Base-by-base conservation (phyloP, 2,113 vertebrate species). In the Leptobrachium leishanense region DNA sequence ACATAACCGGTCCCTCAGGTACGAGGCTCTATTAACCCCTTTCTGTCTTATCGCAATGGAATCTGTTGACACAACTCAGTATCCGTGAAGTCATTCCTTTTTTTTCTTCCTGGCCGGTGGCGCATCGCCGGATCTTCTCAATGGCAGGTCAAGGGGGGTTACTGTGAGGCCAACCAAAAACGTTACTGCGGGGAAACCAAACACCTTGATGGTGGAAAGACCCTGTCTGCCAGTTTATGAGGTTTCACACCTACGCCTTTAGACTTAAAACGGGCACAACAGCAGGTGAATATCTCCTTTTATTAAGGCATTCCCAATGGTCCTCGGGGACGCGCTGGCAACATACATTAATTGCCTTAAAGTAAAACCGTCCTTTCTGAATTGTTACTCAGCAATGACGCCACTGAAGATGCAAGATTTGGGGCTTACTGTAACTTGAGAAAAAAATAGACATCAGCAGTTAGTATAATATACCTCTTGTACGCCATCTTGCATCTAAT, bases 1-100 rank as follows among this genome's bases (percentile, higher is more conserved):
- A 81, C 78, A 74, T 74, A 81, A 81, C 78, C 78, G 71, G 78
- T 81, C 78, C 72, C 78, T 81, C 78, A 74, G 78, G 78, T 74
- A 81, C 3, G 53, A 20, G 50, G 39, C 15, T 62, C 50, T 73
- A 41, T 81, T 81, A 81, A 81, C 78, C 67, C 63, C 42, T 79
- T 73, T 39, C 50, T 74, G 46, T 6, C 71, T 15, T 31, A 12
- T 59, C 10, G 55, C 4, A 5, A 1, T 50, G 46, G 46, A 50
- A 53, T 40, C 54, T 71, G 76, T 67, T 68, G 67, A 76, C 20
- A 31, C 20, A 31, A 31, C 46, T 13, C 40, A 10, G 39, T 54
- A n/a, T 68, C 74, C 46, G 46, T 41, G 7, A 31, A 66, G 43
- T 31, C 40, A 11, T n/a, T 74, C 50, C 50, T 72, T 6, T 20